Evolutionary conservation across 2,888 invertebrate species (phyloP).

Genomic region (Callyntrura sp.): DNA sequence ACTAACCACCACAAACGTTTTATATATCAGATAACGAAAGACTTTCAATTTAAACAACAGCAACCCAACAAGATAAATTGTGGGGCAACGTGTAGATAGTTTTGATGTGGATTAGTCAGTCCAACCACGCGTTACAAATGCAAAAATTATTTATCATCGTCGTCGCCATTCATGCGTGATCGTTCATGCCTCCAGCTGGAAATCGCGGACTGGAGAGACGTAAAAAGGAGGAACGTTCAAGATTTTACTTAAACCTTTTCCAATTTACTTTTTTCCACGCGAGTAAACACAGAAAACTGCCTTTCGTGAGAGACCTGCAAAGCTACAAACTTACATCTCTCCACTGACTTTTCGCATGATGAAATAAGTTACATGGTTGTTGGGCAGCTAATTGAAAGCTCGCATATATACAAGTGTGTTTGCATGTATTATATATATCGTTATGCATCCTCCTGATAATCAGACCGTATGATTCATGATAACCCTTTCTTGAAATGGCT

Average conservation of each 20-base stretch:
- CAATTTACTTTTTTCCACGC: constrained; percentile 25
- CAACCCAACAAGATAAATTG: too few species aligned
- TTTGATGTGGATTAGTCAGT: too few species aligned
- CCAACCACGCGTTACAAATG: background rate
- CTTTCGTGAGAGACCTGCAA: background rate
- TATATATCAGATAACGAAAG: too few species aligned
- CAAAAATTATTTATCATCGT: background rate
- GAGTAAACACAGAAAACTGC: background rate
- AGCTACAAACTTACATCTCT: background rate
- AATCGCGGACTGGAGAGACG: background rate
- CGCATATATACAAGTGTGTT: too few species aligned
- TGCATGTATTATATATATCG: too few species aligned
- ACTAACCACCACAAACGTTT: too few species aligned
- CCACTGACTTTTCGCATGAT: background rate
- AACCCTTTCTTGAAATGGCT: too few species aligned
- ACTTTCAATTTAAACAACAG: too few species aligned
- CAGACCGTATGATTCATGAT: too few species aligned
- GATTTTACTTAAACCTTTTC: constrained; percentile 15
- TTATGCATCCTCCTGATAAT: background rate
- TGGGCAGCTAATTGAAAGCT: constrained; percentile 34
- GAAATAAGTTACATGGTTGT: constrained; percentile 1
- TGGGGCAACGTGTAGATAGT: too few species aligned
- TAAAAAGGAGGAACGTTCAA: background rate
- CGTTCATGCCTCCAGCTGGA: constrained; percentile 34
- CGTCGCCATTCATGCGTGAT: constrained; percentile 23